A percentile compares a stretch with the other conserved stretches of the same genome.
phyloP scores from a whole-genome alignment of 2,113 vertebrate species.

The Lamprologus lemairii region DNA sequence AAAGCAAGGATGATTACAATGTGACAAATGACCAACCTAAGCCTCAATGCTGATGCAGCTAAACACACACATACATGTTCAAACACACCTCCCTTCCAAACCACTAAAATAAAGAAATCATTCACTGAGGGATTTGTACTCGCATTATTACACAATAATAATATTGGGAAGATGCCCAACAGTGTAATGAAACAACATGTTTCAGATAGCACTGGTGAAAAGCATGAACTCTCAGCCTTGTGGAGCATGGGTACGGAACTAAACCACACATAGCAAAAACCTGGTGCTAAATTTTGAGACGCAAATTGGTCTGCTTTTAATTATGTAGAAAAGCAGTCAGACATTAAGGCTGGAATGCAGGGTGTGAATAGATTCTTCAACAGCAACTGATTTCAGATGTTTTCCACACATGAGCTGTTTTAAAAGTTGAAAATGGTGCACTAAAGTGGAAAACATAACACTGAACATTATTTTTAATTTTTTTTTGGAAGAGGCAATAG shows the following conservation, averaged over 20 bases:
- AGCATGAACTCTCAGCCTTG: not conserved
- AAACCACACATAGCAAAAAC: constrained; percentile 12
- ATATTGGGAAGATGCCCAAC: not conserved
- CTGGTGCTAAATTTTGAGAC: constrained; percentile 21
- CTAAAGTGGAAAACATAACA: constrained; percentile 19
- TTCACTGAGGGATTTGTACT: not conserved
- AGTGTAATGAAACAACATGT: not conserved
- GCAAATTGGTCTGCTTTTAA: constrained; percentile 55
- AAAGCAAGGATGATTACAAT: not conserved
- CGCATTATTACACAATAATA: not conserved
- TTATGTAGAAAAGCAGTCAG: constrained; percentile 26
- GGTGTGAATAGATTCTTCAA: constrained; percentile 43
- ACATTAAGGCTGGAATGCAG: constrained; percentile 43
- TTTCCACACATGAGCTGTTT: constrained; percentile 28
- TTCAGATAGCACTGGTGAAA: not conserved
- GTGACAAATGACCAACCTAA: not conserved
- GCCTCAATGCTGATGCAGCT: not conserved
- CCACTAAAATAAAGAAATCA: not conserved
- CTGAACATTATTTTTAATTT: not conserved
- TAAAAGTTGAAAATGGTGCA: constrained; percentile 22
- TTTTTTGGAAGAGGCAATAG: not conserved
- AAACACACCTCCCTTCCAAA: not conserved
- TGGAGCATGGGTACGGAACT: not conserved
- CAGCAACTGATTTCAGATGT: constrained; percentile 55
- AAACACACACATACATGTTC: not conserved